Evolutionary conservation across 2,113 vertebrate genomes (phyloP), one percentile per base, ranked within the genome.

Genomic region (Pyrgilauda ruficollis): DNA sequence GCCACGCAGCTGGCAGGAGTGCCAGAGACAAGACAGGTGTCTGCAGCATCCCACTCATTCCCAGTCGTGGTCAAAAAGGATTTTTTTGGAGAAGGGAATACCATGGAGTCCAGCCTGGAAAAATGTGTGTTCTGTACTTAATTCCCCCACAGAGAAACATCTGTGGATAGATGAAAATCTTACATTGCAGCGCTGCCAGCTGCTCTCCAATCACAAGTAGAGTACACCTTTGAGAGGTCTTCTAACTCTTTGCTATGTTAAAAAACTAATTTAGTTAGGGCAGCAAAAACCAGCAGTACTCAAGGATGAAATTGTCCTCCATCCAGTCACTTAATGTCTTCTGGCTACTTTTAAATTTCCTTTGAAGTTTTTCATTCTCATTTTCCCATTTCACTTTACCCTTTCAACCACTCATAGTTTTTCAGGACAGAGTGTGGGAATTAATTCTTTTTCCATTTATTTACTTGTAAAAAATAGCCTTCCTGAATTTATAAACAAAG

Each of bases 361-460:
- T 89, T 91, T 75, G 33, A 92, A 72, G 84, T 39, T 73, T 85
- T 94, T 59, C 63, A 63, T 89, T 84, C 61, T 93, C 56, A 78
- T 93, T 97, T 86, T 68, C 41, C 67, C 30, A 22, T 56, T 95
- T 74, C 18, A 35, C 14, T 89, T 93, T 33, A 84, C 84, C 78
- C 46, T 87, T 95, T 96, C 59, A 84, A 88, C 52, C 64, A 68
- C 72, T 92, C 87, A 88, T 47, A 94, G 23, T 85, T 90, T 94
- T 35, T 19, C 43, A 62, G 69, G 62, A 87, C 11, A 92, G 43
- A 55, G 75, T 72, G 28, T 41, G 58, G 43, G 49, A 77, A 77
- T 83, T 89, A 56, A 87, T 69, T 90, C 66, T 15, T 89, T 89
- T 96, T 82, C 86, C 43, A 81, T 59, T 94, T 30, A 55, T 85